Conservation (phyloP, 2,888 invertebrate genomes). For the Drosophila mayaguana region DNA sequence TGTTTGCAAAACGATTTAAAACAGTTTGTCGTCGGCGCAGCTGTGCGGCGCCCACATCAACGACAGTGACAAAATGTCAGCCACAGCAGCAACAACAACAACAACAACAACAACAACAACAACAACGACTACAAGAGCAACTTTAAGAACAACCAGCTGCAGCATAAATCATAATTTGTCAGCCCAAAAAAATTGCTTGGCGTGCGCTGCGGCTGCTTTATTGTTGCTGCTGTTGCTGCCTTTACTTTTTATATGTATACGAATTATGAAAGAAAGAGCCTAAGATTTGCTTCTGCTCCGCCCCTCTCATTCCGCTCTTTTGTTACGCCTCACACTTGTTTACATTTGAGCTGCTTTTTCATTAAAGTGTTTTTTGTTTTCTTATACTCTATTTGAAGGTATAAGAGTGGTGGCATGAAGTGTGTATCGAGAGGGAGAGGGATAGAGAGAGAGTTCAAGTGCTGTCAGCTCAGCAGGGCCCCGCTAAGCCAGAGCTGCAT, state of each 20-base stretch:
- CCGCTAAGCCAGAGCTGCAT: not conserved
- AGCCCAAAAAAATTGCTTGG: constrained; percentile 69
- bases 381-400: not conserved
- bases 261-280: constrained; percentile 25
- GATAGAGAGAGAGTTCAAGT: not conserved
- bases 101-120: constrained; percentile 19
- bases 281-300: constrained; percentile 22
- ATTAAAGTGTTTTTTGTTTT: constrained; percentile 47
- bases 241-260: constrained; percentile 16
- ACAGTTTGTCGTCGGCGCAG: constrained; percentile 18
- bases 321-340: constrained; percentile 9
- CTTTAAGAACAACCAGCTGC: constrained; percentile 47
- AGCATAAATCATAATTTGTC: constrained; percentile 77
- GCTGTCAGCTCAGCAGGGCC: not conserved
- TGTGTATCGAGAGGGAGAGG: not conserved
- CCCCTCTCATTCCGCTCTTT: not conserved
- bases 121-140: constrained; percentile 15
- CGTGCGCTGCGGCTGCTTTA: constrained; percentile 31
- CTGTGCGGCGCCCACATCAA: constrained; percentile 37
- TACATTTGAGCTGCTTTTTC: constrained; percentile 44
- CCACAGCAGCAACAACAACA: constrained; percentile 17
- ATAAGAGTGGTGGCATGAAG: not conserved
- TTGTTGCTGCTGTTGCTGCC: not conserved
- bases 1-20: constrained; percentile 22
- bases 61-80: constrained; percentile 62